phyloP scores from a whole-genome alignment of 1,140 invertebrate species.

The Tyrophagus putrescentiae region DNA sequence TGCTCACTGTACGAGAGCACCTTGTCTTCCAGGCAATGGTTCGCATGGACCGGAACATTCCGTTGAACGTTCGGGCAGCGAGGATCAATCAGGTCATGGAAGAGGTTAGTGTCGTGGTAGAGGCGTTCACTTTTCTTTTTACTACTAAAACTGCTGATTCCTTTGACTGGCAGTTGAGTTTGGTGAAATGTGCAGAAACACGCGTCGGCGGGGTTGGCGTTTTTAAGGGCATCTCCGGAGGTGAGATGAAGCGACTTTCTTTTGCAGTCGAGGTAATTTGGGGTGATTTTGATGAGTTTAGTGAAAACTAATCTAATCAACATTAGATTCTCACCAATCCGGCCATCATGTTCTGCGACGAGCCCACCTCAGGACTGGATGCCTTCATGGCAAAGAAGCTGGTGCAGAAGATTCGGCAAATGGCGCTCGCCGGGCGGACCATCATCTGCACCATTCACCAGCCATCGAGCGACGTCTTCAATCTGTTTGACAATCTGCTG shows the following conservation, averaged over 20 bases:
- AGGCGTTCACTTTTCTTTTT: background rate
- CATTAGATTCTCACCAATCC: conserved; percentile 62
- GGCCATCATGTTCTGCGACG: conserved; percentile 63
- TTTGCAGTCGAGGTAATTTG: conserved; percentile 72
- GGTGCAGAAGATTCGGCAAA: conserved; percentile 54
- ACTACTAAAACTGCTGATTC: too few relatives aligned
- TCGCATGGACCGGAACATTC: conserved; percentile 62
- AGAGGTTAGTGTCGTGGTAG: conserved; percentile 46
- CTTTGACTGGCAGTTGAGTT: conserved; percentile 46
- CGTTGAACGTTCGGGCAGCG: conserved; percentile 53
- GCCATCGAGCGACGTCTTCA: conserved; percentile 71
- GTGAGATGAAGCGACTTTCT: conserved; percentile 80
- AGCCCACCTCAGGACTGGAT: conserved; percentile 69
- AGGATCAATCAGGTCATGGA: conserved; percentile 76
- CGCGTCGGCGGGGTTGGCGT: conserved; percentile 68
- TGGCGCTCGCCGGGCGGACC: conserved; percentile 55
- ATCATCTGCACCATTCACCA: conserved; percentile 70
- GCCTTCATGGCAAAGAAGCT: conserved; percentile 60
- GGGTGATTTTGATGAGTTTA: background rate
- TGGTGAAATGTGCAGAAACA: conserved; percentile 58
- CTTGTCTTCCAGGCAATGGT: conserved; percentile 79
- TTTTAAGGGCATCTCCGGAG: conserved; percentile 82
- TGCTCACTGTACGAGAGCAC: conserved; percentile 74
- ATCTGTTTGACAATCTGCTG: conserved; percentile 63
- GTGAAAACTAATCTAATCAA: background rate